Base-by-base conservation (phyloP, 2,888 invertebrate genomes). In the Tortricodes alternella region DNA sequence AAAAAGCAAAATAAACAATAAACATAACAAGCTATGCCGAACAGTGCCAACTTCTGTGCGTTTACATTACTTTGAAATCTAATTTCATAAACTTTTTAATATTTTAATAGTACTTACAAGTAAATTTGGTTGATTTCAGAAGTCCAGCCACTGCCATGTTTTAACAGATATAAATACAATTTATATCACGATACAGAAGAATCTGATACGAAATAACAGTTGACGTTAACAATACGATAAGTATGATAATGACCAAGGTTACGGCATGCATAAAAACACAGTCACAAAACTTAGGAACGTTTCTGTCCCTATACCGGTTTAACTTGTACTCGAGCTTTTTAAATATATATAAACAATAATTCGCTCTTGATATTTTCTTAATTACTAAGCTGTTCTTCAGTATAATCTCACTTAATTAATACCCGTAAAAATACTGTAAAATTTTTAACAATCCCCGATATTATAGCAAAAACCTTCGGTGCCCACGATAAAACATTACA, bases 211-310 rank as follows among this genome's bases (percentile, higher is more conserved):
- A 62, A 62, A 27, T 18, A 55, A 62, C 50, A 67, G 70, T 72
- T 77, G 75, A 72, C 75, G 74, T 69, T 72, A 68, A 72, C 70
- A 67, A 48, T 61, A 63, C 60, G 60, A 65, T 76, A 71, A 77
- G 67, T 73, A 70, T 70, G 80, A 76, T 80, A 78, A 73, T 77
- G 74, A 71, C 63, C 83, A 81, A 84, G 82, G 81, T 79, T 77
- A 70, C 53, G 58, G 64, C 59, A 62, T 62, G 59, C 53, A 55
- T 53, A 38, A 39, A 46, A 29, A 29, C 29, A 29, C 9, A 27
- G 29, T 29, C 29, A 29, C 11, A 29, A 53, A 53, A 48, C 49
- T 34, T 58, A 56, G 51, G 67, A 70, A 69, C 63, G 52, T 63
- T 64, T 61, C 61, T 59, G 37, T 39, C 44, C 55, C 46, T 24